Evolutionary conservation across 2,113 vertebrate genomes (phyloP), one percentile per base, ranked within the genome.

Genomic region (Crotalus tigris): DNA sequence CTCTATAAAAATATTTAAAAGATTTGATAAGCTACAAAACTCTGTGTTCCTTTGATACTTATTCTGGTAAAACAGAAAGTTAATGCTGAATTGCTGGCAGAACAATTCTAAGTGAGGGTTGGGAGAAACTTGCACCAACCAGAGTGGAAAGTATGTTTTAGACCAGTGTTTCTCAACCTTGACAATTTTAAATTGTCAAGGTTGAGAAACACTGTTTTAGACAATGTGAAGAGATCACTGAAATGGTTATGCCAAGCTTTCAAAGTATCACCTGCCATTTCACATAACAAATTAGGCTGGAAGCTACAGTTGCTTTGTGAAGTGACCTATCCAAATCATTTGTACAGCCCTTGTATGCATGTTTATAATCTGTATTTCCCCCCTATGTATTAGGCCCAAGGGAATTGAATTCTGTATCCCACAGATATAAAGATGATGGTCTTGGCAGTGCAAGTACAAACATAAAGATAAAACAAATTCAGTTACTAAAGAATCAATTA

Each of bases 1-100:
- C 94, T 99, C 99, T 99, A 75, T 15, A 97, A 97, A 64, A 94
- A 94, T 13, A 95, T 91, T 17, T 95, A 96, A 89, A 44, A 93
- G 0, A 95, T 90, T 93, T 94, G 44, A 93, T 61, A 88, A 81
- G 2, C 93, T 94, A 95, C 1, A 81, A 81, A 44, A 81, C 7
- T 39, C 33, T 39, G 15, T 81, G 75, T 81, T 19, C 33, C 75
- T 5, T 44, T 81, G 7, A 23, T 51, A 7, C 46, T 58, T 89
- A 85, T 29, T 23, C 64, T 59, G 26, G 39, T 58, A 23, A 88
- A 92, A 92, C 33, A 61, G 4, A 88, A 33, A 26, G 29, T 57
- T 19, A 58, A 29, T 19, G 13, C 11, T 87, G 55, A 49, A 61
- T 33, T 4, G n/a, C 10, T 4, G 24, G 15, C 1, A 11, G 13